phyloP scores from a whole-genome alignment of 2,113 vertebrate genomes.

The Brachionichthys hirsutus region DNA sequence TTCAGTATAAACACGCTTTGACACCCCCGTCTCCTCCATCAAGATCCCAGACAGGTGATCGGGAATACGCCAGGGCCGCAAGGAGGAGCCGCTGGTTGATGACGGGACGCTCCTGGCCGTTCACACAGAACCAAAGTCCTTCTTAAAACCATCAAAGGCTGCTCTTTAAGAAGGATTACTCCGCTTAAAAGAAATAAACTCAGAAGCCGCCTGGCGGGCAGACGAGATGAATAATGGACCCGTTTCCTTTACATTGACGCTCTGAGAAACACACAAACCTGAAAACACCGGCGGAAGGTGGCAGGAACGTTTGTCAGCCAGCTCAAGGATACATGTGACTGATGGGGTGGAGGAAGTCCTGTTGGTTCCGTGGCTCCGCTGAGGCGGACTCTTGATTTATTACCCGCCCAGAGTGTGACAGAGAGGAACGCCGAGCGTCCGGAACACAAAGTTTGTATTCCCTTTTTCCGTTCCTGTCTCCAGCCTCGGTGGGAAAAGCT shows the following conservation, averaged over 20 bases:
- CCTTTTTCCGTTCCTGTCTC: neutral
- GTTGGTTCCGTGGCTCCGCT: slow-evolving; percentile 21
- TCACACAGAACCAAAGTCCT: too few relatives aligned
- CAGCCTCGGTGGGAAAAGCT: neutral
- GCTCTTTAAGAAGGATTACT: slow-evolving; percentile 4
- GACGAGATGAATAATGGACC: slow-evolving; percentile 36
- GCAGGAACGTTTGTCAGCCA: slow-evolving; percentile 30
- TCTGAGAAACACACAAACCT: slow-evolving; percentile 2
- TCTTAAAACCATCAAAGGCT: slow-evolving; percentile 9
- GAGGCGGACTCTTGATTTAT: slow-evolving; percentile 32
- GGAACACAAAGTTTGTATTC: neutral
- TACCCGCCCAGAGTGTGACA: slow-evolving; percentile 14
- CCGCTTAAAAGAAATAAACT: slow-evolving; percentile 18
- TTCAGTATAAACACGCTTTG: slow-evolving; percentile 33
- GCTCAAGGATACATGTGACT: slow-evolving; percentile 23
- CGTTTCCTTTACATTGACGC: slow-evolving; percentile 13
- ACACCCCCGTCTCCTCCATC: too few relatives aligned
- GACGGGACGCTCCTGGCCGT: too few relatives aligned
- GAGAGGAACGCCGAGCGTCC: slow-evolving; percentile 7
- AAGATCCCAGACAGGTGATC: too few relatives aligned
- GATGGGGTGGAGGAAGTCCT: slow-evolving; percentile 31
- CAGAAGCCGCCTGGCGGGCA: slow-evolving; percentile 7
- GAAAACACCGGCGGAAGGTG: slow-evolving; percentile 4
- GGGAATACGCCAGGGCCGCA: neutral
- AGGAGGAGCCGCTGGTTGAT: neutral